A percentile compares a stretch with the other conserved stretches of the same genome.
phyloP scores from a whole-genome alignment of 2,888 invertebrate genomes.

The Drosophila setosimentum region DNA sequence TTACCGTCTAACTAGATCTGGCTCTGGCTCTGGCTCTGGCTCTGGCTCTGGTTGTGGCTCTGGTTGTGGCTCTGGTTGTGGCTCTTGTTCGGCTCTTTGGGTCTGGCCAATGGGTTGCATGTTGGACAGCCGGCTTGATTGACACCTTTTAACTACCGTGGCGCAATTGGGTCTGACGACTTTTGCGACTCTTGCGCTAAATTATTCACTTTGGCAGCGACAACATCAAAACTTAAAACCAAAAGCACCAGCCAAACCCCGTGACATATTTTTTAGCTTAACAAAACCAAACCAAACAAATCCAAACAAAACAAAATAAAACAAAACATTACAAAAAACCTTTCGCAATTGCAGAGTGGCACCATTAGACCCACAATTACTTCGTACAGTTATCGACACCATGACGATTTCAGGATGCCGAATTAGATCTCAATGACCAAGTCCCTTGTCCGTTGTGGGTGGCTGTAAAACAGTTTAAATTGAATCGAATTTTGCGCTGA shows the following conservation, averaged over 20 bases:
- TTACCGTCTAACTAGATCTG: conserved; percentile 9
- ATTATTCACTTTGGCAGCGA: conserved; percentile 54
- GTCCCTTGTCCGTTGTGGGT: conserved; percentile 12
- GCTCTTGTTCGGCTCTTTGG: conserved; percentile 12
- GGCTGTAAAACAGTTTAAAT: conserved; percentile 19
- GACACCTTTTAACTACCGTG: conserved; percentile 72
- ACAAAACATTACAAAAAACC: conserved; percentile 2
- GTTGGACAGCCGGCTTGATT: conserved; percentile 66
- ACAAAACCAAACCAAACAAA: background rate
- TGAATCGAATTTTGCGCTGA: conserved; percentile 30
- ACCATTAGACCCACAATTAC: conserved; percentile 18
- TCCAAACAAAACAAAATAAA: background rate
- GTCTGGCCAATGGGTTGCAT: conserved; percentile 56
- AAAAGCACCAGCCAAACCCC: conserved; percentile 41
- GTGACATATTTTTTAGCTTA: conserved; percentile 43
- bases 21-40: background rate
- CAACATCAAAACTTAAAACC: conserved; percentile 16
- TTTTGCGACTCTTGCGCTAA: conserved; percentile 54
- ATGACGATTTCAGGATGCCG: conserved; percentile 12
- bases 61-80: background rate
- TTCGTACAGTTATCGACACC: conserved; percentile 8
- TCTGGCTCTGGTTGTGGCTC: conserved; percentile 1
- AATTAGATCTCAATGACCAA: conserved; percentile 3
- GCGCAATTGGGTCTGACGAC: conserved; percentile 64
- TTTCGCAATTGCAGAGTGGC: conserved; percentile 25